Evolutionary conservation across 2,113 vertebrate species (phyloP).

Genomic region (Platysteira castanea): DNA sequence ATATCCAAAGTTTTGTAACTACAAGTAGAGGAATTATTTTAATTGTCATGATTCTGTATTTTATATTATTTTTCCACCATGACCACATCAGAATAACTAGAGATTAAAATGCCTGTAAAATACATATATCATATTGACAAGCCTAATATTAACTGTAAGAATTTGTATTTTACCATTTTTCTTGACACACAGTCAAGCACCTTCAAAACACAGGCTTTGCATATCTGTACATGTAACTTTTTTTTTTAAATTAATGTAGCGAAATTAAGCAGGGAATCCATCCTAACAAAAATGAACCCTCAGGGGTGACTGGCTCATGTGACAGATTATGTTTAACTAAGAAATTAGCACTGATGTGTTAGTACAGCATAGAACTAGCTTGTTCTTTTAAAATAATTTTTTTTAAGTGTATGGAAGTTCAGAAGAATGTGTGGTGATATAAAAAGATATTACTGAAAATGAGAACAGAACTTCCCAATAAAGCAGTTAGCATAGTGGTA

Average conservation of each 20-base stretch:
- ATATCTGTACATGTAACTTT: not conserved
- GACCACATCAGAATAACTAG: not conserved
- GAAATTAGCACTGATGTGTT: not conserved
- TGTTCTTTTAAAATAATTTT: not conserved
- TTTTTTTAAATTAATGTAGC: not conserved
- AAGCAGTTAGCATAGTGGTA: not conserved
- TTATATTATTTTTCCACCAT: not conserved
- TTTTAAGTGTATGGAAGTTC: not conserved
- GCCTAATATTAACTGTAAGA: not conserved
- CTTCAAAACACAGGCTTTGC: not conserved
- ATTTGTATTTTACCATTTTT: not conserved
- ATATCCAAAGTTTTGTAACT: not conserved
- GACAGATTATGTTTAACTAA: not conserved
- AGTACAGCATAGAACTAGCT: not conserved
- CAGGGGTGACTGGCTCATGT: not conserved
- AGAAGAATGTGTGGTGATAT: not conserved
- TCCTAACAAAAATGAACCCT: not conserved
- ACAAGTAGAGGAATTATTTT: not conserved
- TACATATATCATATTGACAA: not conserved
- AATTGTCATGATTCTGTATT: not conserved
- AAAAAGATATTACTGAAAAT: not conserved
- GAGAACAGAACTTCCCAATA: not conserved
- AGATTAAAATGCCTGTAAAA: not conserved
- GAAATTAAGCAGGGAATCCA: not conserved
- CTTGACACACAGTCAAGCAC: not conserved